phyloP scores from a whole-genome alignment of 2,888 invertebrate species.

The Noctuana brunneofusca region DNA sequence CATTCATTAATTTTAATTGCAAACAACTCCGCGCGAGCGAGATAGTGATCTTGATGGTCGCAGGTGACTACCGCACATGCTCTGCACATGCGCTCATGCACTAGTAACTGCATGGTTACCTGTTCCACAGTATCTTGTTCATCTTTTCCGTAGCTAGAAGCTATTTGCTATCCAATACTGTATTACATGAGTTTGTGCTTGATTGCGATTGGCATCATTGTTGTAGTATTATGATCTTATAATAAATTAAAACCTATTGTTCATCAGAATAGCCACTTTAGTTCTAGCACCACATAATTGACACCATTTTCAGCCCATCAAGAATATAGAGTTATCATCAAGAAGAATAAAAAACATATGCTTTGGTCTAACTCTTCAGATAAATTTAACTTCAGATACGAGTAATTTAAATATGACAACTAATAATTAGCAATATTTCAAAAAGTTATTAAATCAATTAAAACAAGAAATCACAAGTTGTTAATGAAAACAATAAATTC shows the following conservation, averaged over 20 bases:
- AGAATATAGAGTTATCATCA: too few species aligned
- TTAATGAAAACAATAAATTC: neutral
- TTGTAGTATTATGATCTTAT: neutral
- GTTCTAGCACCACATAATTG: neutral
- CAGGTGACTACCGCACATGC: conserved; percentile 39
- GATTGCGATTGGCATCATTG: neutral
- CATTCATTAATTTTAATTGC: conserved; percentile 70
- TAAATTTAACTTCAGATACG: too few species aligned
- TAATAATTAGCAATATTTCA: neutral
- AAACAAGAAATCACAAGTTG: neutral
- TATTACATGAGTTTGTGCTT: conserved; percentile 3
- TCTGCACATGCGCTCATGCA: conserved; percentile 37
- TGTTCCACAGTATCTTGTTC: conserved; percentile 21
- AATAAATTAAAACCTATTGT: neutral
- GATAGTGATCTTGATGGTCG: conserved; percentile 41
- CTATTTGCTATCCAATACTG: conserved; percentile 20
- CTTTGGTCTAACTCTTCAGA: too few species aligned
- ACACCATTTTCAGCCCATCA: too few species aligned
- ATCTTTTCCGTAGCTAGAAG: conserved; percentile 18
- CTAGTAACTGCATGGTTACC: conserved; percentile 22
- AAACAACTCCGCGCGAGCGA: conserved; percentile 45
- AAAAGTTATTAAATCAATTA: conserved; percentile 26
- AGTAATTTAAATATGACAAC: too few species aligned
- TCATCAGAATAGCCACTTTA: neutral
- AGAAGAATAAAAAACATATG: too few species aligned